These are phyloP conservation scores for Argyresthia albistria DNA, from an alignment of 2,888 invertebrate genomes.

Conservation along the genomic window DNA sequence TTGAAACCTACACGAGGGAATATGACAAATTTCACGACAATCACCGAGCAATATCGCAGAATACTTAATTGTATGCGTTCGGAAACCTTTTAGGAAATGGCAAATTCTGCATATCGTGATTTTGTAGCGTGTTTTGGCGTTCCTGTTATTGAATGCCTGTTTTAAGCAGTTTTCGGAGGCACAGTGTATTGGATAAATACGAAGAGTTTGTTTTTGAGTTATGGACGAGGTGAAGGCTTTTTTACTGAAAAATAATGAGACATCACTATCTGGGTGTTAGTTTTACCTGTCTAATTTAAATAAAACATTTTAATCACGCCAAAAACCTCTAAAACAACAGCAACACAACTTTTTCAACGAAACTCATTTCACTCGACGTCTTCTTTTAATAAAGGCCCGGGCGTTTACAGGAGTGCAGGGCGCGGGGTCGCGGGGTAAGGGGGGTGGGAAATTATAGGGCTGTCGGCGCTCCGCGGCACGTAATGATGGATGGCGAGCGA, in stretches of 20 bases:
- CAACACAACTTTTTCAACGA: slow-evolving; percentile 31
- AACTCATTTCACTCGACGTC: slow-evolving; percentile 47
- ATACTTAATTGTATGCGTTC: neutral
- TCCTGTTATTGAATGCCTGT: neutral
- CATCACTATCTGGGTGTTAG: too few relatives aligned
- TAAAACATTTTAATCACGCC: neutral
- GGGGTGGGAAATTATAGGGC: slow-evolving; percentile 57
- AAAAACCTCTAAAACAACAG: slow-evolving; percentile 2
- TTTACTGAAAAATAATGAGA: too few relatives aligned
- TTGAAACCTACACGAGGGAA: too few relatives aligned
- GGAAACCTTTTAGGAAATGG: neutral
- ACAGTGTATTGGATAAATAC: too few relatives aligned
- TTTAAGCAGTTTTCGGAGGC: too few relatives aligned
- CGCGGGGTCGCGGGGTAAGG: slow-evolving; percentile 19
- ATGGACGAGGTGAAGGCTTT: too few relatives aligned
- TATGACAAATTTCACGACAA: neutral
- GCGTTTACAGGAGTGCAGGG: slow-evolving; percentile 17
- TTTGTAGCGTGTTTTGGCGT: neutral
- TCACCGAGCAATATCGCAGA: neutral
- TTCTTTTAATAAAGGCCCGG: slow-evolving; percentile 46
- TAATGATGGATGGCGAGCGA: slow-evolving; percentile 59
- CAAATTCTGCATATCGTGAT: slow-evolving; percentile 2
- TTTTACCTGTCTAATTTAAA: neutral
- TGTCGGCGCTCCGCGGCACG: slow-evolving; percentile 38
- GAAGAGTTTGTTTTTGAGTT: too few relatives aligned